Percentiles rank a stretch among this genome's conserved stretches.
phyloP scores from a whole-genome alignment of 1,140 invertebrate species.

The Phymorhynchus buccinoides region DNA sequence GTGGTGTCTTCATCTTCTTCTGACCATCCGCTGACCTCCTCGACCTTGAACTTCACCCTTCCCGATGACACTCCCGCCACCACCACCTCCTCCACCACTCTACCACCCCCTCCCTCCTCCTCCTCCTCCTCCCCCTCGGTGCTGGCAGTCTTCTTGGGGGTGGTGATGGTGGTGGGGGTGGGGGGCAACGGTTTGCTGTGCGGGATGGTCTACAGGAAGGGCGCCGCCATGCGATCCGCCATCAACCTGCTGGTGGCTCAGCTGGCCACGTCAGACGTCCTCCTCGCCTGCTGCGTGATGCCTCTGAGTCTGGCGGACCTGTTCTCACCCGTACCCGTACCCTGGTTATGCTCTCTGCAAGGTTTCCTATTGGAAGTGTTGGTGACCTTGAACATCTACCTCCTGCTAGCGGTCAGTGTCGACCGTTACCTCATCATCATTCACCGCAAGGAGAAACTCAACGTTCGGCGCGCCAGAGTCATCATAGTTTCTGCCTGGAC shows the following conservation, averaged over 20 bases:
- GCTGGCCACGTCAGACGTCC: conserved; percentile 53
- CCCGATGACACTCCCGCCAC: not conserved
- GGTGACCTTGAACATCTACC: conserved; percentile 39
- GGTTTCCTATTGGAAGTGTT: conserved; percentile 46
- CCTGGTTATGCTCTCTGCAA: conserved; percentile 35
- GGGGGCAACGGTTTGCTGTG: conserved; percentile 56
- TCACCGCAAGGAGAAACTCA: conserved; percentile 52
- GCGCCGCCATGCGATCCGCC: conserved; percentile 58
- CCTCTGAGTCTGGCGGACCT: conserved; percentile 45
- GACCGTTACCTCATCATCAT: conserved; percentile 60
- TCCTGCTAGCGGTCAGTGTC: conserved; percentile 53
- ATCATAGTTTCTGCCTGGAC: conserved; percentile 47
- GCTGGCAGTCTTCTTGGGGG: conserved; percentile 75
- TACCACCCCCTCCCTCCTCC: not conserved
- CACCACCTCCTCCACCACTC: not conserved
- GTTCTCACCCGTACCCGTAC: not conserved
- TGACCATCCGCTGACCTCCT: not conserved
- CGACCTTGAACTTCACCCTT: not conserved
- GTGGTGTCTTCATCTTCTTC: not conserved
- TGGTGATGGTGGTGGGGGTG: conserved; percentile 35
- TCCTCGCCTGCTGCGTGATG: conserved; percentile 49
- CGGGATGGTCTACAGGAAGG: conserved; percentile 55
- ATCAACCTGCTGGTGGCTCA: conserved; percentile 58
- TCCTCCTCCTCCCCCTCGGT: conserved; percentile 62
- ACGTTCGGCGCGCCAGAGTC: conserved; percentile 42